These are phyloP conservation scores for Theristus sp. DNA, from an alignment of 2,888 invertebrate genomes.

Conservation along the genomic window DNA sequence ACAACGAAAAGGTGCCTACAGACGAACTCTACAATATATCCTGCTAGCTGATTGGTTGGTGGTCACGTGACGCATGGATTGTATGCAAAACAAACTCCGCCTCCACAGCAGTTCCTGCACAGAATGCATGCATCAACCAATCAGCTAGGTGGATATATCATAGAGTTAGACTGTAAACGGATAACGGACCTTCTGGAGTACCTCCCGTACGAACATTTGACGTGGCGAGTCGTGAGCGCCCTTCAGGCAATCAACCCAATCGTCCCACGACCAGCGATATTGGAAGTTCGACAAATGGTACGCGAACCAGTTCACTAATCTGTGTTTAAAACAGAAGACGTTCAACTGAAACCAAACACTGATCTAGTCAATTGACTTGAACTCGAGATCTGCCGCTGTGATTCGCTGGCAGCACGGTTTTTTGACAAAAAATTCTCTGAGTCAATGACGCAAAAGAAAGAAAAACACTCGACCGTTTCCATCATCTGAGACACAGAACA, in stretches of 20 bases:
- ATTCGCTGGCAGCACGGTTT: too few species aligned
- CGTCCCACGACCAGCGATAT: constrained; percentile 86
- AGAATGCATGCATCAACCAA: constrained; percentile 53
- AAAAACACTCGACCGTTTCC: too few species aligned
- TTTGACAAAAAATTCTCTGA: too few species aligned
- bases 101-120: constrained; percentile 20
- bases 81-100: too few species aligned
- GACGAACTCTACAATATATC: constrained; percentile 62
- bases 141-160: constrained; percentile 97
- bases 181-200: constrained; percentile 56
- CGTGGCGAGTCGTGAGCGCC: constrained; percentile 48
- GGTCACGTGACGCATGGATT: too few species aligned
- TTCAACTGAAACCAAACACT: too few species aligned
- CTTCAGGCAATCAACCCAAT: constrained; percentile 33
- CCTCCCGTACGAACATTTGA: constrained; percentile 80
- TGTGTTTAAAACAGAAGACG: constrained; percentile 24
- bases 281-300: constrained; percentile 98
- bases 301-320: constrained; percentile 89
- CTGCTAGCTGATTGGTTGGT: constrained; percentile 79
- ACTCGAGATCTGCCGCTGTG: too few species aligned
- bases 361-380: too few species aligned
- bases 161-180: constrained; percentile 96
- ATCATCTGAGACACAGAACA: too few species aligned
- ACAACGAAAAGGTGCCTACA: too few species aligned
- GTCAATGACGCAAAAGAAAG: too few species aligned